Base-by-base conservation (phyloP, 2,797 vertebrate species). In the Melanotaenia maccullochi region DNA sequence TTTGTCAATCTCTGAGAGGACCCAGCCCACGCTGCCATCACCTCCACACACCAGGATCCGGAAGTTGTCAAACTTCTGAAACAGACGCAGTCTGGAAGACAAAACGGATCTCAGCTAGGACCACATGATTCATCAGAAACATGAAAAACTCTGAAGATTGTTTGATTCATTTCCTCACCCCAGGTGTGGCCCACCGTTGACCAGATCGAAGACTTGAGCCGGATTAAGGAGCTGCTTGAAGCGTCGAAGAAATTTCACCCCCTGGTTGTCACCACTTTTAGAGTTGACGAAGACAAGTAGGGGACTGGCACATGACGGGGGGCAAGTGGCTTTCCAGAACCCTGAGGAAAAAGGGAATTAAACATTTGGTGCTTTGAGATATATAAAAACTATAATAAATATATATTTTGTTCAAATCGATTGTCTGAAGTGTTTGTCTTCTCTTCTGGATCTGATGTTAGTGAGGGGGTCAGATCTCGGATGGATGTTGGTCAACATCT, bases 31-130 rank as follows among this genome's bases (percentile, higher is more conserved):
- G 0, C 98, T 99, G 71, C 98, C 98, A 60, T 99, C 98, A 0
- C 98, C 98, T 9, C 98, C 98, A 68, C 98, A 99, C 38, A 99
- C 98, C 49, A 99, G 95, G 82, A 99, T 99, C 79, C 98, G 94
- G 89, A 99, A 99, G 92, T 97, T 99, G 92, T 99, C 97, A 76
- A 99, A 99, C 92, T 99, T 99, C 91, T 99, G 97, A 92, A 99
- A 99, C 81, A 99, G 93, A 54, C 97, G 95, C 81, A 99, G 93
- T 74, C 98, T 99, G 89, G 68, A 49, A 84, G 3, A 79, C 1
- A 74, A 28, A 51, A 74, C 55, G 76, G 42, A 13, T 44, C 16
- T 44, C 16, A 44, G 42, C 42, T 1, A 18, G 1, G 9, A 14
- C 9, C 38, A 13, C 35, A 11, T 9, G 35, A 36, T 36, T 36